Evolutionary conservation across 2,888 invertebrate genomes (phyloP), one percentile per base, ranked within the genome.

Genomic region (Cinara cedri): DNA sequence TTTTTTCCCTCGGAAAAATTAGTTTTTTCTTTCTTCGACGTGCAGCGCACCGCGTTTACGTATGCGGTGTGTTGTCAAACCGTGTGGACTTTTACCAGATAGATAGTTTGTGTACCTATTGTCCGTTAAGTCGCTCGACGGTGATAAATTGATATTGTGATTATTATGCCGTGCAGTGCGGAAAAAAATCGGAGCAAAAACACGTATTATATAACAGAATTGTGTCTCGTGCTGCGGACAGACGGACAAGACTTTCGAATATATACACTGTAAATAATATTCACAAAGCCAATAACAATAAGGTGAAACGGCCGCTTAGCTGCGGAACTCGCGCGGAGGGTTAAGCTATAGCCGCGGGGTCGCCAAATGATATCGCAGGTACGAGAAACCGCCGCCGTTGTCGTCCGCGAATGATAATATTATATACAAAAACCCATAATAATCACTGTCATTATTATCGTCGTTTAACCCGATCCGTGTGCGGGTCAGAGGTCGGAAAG

Each of bases 391-490:
- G 14, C 42, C 19, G 21, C 19, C 21, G 44, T 21, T 6, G 21
- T 55, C 51, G 71, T 71, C 71, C 16, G 44, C 21, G 11, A 63
- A 21, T 44, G 11, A 11, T 16, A 4, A 34, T 8, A 34, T 21
- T 3, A n/a, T n/a, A n/a, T n/a, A n/a, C n/a, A 19, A 71, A 42
- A 71, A 42, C 71, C 21, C 16, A 55, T 71, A 55, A 55, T 71
- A 44, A 68, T 70, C 34, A 71, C 42, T 44, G 63, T 19, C 21
- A 63, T 71, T 55, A 71, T 70, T 70, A 70, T 19, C 34, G 68
- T 70, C 51, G 19, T 70, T 70, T 34, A 70, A 19, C n/a, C 11
- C 34, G 3, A 2, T 19, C 16, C 14, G 19, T 54, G 51, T 14
- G 26, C 1, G 49, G 68, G 51, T 51, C 68, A 19, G 19, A 57